Evolutionary conservation across 2,888 invertebrate genomes (phyloP).

Genomic region (Heliconius charithonia): DNA sequence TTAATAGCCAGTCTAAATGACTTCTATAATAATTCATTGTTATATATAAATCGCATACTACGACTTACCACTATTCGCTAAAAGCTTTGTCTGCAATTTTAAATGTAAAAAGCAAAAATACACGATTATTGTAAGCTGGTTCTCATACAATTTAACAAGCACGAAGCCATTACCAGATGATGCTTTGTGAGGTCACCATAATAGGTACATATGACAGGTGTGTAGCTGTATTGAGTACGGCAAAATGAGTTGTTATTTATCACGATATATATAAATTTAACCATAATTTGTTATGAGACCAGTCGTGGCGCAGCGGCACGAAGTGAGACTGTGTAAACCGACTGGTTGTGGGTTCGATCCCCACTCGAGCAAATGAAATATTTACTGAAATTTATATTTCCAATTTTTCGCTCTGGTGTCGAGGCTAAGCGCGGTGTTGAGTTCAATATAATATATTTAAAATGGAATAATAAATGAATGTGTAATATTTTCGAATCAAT

Average conservation of each 20-base stretch:
- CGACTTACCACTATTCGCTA: background rate
- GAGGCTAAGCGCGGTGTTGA: too few species aligned
- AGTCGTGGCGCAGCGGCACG: too few species aligned
- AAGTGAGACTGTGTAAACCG: too few species aligned
- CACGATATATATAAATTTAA: background rate
- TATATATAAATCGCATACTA: conserved; percentile 3
- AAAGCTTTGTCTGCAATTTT: conserved; percentile 6
- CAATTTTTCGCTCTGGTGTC: too few species aligned
- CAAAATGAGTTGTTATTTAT: conserved; percentile 17
- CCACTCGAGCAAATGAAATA: too few species aligned
- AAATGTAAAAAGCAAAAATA: conserved; percentile 12
- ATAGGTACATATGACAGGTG: conserved; percentile 29
- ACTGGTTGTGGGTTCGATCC: too few species aligned
- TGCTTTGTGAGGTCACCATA: conserved; percentile 28
- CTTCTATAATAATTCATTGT: background rate
- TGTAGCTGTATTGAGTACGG: conserved; percentile 16
- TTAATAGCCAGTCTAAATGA: background rate
- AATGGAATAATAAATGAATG: too few species aligned
- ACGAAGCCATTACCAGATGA: conserved; percentile 23
- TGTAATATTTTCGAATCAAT: too few species aligned
- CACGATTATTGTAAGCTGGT: conserved; percentile 19
- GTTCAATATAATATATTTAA: too few species aligned
- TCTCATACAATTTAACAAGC: conserved; percentile 26
- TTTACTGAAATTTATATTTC: too few species aligned
- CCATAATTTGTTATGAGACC: background rate